Conservation (phyloP, 2,797 vertebrate species). For the Petrocephalus sullivani region DNA sequence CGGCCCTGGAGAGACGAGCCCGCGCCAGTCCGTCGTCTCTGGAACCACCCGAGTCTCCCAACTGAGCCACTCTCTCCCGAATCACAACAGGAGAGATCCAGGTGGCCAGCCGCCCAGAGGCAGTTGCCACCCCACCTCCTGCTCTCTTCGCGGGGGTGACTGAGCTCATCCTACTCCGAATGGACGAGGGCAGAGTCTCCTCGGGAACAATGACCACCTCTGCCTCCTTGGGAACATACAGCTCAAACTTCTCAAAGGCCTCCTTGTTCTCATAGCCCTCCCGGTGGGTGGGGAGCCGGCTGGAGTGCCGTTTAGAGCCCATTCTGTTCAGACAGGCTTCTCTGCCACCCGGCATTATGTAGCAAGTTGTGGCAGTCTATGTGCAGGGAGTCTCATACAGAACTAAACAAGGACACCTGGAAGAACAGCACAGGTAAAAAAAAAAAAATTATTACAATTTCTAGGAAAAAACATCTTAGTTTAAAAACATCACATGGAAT, state of each 20-base stretch:
- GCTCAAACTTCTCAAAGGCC: slow-evolving; percentile 31
- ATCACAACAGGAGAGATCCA: slow-evolving; percentile 51
- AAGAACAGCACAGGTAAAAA: background rate
- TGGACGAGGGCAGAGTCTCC: slow-evolving; percentile 29
- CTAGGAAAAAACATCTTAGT: background rate
- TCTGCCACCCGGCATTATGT: background rate
- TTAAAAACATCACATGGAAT: background rate
- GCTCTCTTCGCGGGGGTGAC: background rate
- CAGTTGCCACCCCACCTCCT: background rate
- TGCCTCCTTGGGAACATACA: slow-evolving; percentile 52
- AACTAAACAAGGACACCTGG: background rate
- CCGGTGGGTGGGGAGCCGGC: background rate
- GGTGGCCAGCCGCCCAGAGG: slow-evolving; percentile 26
- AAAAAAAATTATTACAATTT: background rate
- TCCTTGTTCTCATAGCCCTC: too few relatives aligned
- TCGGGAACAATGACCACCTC: slow-evolving; percentile 45
- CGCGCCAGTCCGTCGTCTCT: background rate
- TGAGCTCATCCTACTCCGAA: slow-evolving; percentile 38
- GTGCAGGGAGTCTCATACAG: background rate
- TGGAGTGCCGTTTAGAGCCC: background rate
- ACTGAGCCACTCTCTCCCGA: slow-evolving; percentile 20
- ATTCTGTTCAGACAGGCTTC: background rate
- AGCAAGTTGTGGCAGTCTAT: background rate
- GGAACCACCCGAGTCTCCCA: background rate
- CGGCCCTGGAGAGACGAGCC: background rate